Conservation (phyloP, 1,140 invertebrate species). For the Neodiprion pinetum region DNA sequence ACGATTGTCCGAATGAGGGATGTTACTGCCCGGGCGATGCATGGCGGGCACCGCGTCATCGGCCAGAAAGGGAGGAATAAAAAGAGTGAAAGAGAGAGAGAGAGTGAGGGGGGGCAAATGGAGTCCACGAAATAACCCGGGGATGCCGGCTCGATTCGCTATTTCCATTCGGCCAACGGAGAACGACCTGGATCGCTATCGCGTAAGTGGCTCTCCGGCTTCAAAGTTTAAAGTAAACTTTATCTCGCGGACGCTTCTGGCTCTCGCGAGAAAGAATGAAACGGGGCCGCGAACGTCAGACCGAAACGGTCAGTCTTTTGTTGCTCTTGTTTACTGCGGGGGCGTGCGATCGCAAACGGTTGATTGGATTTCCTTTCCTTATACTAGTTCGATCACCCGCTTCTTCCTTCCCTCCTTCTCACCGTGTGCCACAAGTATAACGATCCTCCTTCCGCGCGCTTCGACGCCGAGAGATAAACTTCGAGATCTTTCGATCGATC, state of each 20-base stretch:
- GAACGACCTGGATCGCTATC: slow-evolving; percentile 4
- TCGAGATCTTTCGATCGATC: slow-evolving; percentile 12
- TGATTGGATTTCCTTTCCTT: slow-evolving; percentile 50
- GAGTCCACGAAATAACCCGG: not conserved
- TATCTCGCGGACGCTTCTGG: slow-evolving; percentile 50
- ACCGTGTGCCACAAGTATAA: not conserved
- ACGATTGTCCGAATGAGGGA: slow-evolving; percentile 40
- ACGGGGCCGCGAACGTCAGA: slow-evolving; percentile 21
- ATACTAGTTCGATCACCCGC: not conserved
- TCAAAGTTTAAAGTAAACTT: slow-evolving; percentile 60
- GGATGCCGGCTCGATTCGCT: not conserved
- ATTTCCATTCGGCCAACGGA: not conserved
- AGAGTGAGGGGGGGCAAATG: no score
- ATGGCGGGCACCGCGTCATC: slow-evolving; percentile 9
- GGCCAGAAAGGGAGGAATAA: not conserved
- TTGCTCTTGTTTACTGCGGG: slow-evolving; percentile 58
- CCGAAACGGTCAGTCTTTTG: slow-evolving; percentile 58
- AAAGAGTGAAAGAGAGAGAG: no score
- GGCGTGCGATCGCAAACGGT: slow-evolving; percentile 52
- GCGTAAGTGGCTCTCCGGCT: slow-evolving; percentile 35
- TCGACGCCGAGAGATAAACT: slow-evolving; percentile 12
- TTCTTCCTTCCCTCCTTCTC: not conserved
- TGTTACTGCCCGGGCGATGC: not conserved
- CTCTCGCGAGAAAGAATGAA: slow-evolving; percentile 47
- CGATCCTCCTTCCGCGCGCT: not conserved